phyloP scores from a whole-genome alignment of 2,888 invertebrate species.

The Baronia brevicornis region DNA sequence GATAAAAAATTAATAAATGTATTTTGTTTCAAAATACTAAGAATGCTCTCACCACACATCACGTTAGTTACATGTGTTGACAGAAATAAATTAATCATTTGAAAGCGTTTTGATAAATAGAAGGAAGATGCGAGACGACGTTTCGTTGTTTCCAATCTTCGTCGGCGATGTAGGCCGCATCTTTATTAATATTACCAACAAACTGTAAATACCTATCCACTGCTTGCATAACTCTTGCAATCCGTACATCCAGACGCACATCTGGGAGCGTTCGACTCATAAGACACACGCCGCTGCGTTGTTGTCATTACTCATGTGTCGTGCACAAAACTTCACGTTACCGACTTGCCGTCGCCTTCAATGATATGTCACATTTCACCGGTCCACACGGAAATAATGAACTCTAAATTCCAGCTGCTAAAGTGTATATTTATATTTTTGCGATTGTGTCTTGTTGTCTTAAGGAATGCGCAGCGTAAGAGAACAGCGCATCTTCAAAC shows the following conservation, averaged over 20 bases:
- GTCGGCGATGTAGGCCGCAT: constrained; percentile 24
- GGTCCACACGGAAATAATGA: constrained; percentile 32
- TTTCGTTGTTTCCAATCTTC: constrained; percentile 30
- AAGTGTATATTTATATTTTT: constrained; percentile 28
- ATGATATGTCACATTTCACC: constrained; percentile 44
- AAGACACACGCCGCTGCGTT: constrained; percentile 58
- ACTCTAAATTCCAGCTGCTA: constrained; percentile 39
- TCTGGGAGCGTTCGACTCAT: constrained; percentile 56
- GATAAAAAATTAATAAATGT: no score
- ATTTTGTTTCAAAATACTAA: no score
- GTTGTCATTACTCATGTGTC: constrained; percentile 74
- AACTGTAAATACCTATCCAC: constrained; percentile 34
- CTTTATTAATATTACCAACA: constrained; percentile 30
- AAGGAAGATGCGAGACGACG: constrained; percentile 17
- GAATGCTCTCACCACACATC: constrained; percentile 9
- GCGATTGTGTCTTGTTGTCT: constrained; percentile 28
- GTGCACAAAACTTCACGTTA: constrained; percentile 61
- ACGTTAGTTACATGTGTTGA: constrained; percentile 9
- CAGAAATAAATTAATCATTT: constrained; percentile 13
- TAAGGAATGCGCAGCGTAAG: constrained; percentile 31
- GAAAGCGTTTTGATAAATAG: constrained; percentile 15
- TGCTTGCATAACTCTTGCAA: constrained; percentile 56
- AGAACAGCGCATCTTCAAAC: constrained; percentile 64
- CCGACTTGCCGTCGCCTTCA: constrained; percentile 37
- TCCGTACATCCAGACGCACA: constrained; percentile 55